Conservation (phyloP, 2,797 vertebrate genomes). For the Danionella dracula region DNA sequence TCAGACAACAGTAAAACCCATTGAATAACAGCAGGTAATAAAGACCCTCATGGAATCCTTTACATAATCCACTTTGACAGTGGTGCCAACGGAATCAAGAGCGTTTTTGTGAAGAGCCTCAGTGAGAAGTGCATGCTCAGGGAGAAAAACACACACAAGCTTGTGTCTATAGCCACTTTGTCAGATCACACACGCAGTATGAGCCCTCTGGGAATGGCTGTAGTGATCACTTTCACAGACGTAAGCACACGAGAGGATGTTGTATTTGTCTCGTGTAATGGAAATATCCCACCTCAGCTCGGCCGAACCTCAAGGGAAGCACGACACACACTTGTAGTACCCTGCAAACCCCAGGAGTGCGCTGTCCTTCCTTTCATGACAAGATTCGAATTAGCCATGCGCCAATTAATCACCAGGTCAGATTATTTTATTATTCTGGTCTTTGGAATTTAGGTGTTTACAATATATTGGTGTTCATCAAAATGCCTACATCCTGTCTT, state of each 20-base stretch:
- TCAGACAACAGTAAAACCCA: constrained; percentile 28
- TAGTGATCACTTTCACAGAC: constrained; percentile 21
- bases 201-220: constrained; percentile 14
- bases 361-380: neutral
- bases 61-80: constrained; percentile 35
- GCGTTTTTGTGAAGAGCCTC: constrained; percentile 4
- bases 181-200: constrained; percentile 19
- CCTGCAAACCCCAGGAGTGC: neutral
- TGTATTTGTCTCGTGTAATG: constrained; percentile 17
- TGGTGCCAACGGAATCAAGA: neutral
- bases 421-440: no score
- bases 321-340: neutral
- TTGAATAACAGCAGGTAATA: constrained; percentile 35
- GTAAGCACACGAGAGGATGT: constrained; percentile 4
- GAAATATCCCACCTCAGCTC: constrained; percentile 19
- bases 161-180: neutral
- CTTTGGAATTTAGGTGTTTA: no score
- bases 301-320: neutral
- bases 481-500: no score
- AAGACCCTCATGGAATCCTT: constrained; percentile 36
- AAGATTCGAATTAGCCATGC: neutral
- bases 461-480: no score
- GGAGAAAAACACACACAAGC: neutral
- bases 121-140: neutral
- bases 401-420: no score